Percentiles rank a stretch among this genome's conserved stretches.
These are phyloP conservation scores for Amyelois transitella DNA, from an alignment of 1,140 invertebrate genomes.

Conservation along the genomic window DNA sequence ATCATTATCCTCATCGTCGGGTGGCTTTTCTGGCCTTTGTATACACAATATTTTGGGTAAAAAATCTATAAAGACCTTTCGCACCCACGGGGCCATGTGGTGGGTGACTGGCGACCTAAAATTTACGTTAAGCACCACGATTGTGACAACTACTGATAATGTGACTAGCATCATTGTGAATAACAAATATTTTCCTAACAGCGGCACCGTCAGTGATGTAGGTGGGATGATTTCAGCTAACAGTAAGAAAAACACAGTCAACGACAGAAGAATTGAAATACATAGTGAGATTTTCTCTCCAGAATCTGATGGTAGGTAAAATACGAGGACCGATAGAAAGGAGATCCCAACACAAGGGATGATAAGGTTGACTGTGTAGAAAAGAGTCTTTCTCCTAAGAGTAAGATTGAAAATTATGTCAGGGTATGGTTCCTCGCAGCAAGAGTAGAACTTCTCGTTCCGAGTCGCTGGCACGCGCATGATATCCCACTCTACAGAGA, in stretches of 20 bases:
- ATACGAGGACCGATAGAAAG: constrained; percentile 97
- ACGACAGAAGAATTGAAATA: constrained; percentile 97
- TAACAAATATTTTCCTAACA: constrained; percentile 98
- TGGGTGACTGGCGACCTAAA: constrained; percentile 98
- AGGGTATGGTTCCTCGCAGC: constrained; percentile 93
- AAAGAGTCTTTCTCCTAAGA: constrained; percentile 95
- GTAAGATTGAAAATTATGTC: constrained; percentile 99
- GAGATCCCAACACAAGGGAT: constrained; percentile 97
- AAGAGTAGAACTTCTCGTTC: constrained; percentile 93
- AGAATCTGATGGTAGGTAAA: constrained; percentile 98
- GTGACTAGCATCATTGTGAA: constrained; percentile 99
- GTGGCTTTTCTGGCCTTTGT: constrained; percentile 84
- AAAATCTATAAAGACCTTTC: constrained; percentile 90
- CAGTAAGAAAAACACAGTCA: constrained; percentile 99
- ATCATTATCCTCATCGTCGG: constrained; percentile 79
- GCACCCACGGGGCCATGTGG: constrained; percentile 93
- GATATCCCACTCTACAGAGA: constrained; percentile 98
- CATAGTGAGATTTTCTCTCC: constrained; percentile 98
- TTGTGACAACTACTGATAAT: constrained; percentile 97
- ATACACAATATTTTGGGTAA: constrained; percentile 91
- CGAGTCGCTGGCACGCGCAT: constrained; percentile 90
- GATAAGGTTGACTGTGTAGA: constrained; percentile 98
- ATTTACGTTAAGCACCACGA: constrained; percentile 98
- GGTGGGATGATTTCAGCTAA: constrained; percentile 99
- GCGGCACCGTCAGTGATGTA: constrained; percentile 97